A percentile compares a stretch with the other conserved stretches of the same genome.
These are phyloP conservation scores for Polia nebulosa DNA, from an alignment of 2,888 invertebrate species.

Conservation along the genomic window DNA sequence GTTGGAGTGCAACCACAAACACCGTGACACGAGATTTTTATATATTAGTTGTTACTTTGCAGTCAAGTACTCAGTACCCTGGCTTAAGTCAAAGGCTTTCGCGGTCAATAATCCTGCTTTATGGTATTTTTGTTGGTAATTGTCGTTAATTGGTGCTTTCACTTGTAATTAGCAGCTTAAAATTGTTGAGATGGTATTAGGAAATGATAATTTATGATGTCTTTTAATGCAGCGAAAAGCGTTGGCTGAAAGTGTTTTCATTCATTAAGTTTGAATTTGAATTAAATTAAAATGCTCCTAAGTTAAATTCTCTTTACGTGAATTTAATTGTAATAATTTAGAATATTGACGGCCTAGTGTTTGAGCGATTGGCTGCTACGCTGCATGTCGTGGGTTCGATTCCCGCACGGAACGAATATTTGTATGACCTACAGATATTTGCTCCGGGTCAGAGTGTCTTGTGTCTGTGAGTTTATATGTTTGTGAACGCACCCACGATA, in stretches of 20 bases:
- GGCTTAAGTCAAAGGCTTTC: constrained; percentile 53
- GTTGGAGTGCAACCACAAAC: too few relatives aligned
- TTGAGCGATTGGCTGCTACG: too few relatives aligned
- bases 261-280: not conserved
- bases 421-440: too few relatives aligned
- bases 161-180: constrained; percentile 42
- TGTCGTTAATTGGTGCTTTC: constrained; percentile 34
- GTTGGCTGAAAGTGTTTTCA: not conserved
- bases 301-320: not conserved
- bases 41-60: too few relatives aligned
- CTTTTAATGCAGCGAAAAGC: constrained; percentile 5
- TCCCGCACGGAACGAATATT: too few relatives aligned
- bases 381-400: too few relatives aligned
- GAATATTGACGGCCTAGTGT: too few relatives aligned
- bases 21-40: too few relatives aligned
- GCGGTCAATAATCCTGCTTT: constrained; percentile 54
- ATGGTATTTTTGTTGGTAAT: constrained; percentile 43
- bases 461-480: too few relatives aligned
- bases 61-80: constrained; percentile 16
- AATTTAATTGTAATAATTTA: too few relatives aligned
- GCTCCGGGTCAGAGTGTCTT: too few relatives aligned
- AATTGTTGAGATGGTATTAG: constrained; percentile 36
- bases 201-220: constrained; percentile 26
- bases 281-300: not conserved
- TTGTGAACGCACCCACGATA: too few relatives aligned